Conservation (phyloP, 53 echinoderm and acorn worm species). For the Pentamera pediparva region DNA sequence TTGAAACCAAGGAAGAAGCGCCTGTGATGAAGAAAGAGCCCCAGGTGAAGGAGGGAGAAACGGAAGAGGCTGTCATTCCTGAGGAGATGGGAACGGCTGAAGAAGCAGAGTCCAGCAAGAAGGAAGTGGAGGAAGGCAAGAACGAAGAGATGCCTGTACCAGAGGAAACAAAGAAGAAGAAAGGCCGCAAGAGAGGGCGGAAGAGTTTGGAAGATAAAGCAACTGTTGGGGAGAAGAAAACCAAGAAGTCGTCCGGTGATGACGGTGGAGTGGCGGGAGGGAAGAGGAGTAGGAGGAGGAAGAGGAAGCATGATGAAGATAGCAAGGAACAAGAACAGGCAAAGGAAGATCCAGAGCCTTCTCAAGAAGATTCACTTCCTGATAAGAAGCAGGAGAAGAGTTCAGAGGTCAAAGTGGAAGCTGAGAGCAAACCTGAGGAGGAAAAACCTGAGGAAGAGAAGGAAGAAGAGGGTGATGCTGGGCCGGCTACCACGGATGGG, state of each 20-base stretch:
- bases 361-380: neutral
- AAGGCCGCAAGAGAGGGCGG: slow-evolving; percentile 56
- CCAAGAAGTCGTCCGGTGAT: neutral
- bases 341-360: neutral
- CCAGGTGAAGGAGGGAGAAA: slow-evolving; percentile 20
- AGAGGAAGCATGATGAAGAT: neutral
- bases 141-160: slow-evolving; percentile 31
- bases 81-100: slow-evolving; percentile 8
- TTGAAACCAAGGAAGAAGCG: slow-evolving; percentile 8
- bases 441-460: neutral
- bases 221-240: slow-evolving; percentile 6
- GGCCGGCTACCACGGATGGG: neutral
- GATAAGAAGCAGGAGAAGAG: neutral
- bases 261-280: slow-evolving; percentile 3
- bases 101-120: slow-evolving; percentile 12
- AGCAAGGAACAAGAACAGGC: neutral
- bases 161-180: slow-evolving; percentile 54
- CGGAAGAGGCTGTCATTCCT: neutral
- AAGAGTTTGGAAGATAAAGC: slow-evolving; percentile 50
- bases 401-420: neutral
- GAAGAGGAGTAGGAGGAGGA: slow-evolving; percentile 38
- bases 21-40: slow-evolving; percentile 3
- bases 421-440: no score
- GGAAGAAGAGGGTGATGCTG: slow-evolving; percentile 1
- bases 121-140: slow-evolving; percentile 23